Conservation (phyloP, 2,888 invertebrate genomes). For the Xestia sexstrigata region DNA sequence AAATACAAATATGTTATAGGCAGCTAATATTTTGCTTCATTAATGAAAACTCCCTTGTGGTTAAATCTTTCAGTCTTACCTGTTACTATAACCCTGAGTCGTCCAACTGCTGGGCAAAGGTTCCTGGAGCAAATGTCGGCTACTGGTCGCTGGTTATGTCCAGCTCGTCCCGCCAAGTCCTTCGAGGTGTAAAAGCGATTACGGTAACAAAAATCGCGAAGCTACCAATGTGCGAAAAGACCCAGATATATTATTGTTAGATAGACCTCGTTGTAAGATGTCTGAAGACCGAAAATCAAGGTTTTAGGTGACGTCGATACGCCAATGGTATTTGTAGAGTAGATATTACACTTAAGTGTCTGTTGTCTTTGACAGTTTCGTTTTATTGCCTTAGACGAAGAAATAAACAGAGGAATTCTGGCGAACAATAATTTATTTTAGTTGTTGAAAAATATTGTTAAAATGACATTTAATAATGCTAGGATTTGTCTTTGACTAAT, state of each 20-base stretch:
- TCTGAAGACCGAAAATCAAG: slow-evolving; percentile 13
- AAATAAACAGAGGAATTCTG: slow-evolving; percentile 16
- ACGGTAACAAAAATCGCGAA: too few relatives aligned
- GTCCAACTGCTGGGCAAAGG: neutral
- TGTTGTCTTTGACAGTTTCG: slow-evolving; percentile 24
- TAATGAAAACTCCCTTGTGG: neutral
- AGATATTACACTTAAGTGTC: slow-evolving; percentile 34
- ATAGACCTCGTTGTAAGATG: too few relatives aligned
- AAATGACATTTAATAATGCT: too few relatives aligned
- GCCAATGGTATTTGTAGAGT: slow-evolving; percentile 45
- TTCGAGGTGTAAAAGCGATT: too few relatives aligned
- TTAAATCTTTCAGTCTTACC: neutral
- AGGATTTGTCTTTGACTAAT: too few relatives aligned
- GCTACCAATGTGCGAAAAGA: too few relatives aligned
- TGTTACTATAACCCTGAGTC: neutral
- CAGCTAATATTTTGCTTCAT: neutral
- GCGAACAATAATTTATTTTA: neutral
- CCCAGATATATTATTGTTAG: neutral
- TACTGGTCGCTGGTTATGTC: neutral
- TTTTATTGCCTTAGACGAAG: slow-evolving; percentile 42
- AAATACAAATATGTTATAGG: neutral
- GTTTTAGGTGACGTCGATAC: slow-evolving; percentile 25
- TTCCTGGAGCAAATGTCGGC: neutral
- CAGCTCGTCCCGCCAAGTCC: neutral
- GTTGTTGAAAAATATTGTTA: too few relatives aligned